A percentile compares a stretch with the other conserved stretches of the same genome.
Evolutionary conservation across 2,888 invertebrate genomes (phyloP).

Genomic region (Eristalis tenax): DNA sequence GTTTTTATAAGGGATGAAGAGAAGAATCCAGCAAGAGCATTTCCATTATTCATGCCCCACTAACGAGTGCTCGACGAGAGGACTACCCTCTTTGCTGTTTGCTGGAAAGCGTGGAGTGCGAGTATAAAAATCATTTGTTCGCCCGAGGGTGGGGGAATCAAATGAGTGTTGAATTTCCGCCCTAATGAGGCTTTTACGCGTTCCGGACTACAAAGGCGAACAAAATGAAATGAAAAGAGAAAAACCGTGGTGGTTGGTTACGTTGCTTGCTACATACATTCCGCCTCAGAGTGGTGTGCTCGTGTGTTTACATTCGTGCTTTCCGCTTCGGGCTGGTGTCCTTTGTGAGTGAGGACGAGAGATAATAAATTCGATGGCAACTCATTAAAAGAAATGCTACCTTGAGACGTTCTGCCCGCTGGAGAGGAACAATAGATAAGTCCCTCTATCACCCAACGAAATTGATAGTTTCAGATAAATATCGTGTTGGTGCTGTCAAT

Average conservation of each 20-base stretch:
- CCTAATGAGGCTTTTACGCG: slow-evolving; percentile 72
- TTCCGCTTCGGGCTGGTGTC: slow-evolving; percentile 65
- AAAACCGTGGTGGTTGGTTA: slow-evolving; percentile 25
- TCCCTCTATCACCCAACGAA: slow-evolving; percentile 34
- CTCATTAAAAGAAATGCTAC: slow-evolving; percentile 62
- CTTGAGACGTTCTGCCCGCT: slow-evolving; percentile 19
- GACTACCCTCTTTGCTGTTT: slow-evolving; percentile 57
- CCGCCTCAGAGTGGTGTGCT: slow-evolving; percentile 11
- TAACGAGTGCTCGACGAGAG: slow-evolving; percentile 42
- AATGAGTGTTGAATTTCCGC: slow-evolving; percentile 71
- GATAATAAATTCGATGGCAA: slow-evolving; percentile 67
- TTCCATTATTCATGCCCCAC: slow-evolving; percentile 64
- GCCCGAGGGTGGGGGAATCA: slow-evolving; percentile 38
- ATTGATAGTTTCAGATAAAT: slow-evolving; percentile 56
- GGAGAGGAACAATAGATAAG: slow-evolving; percentile 51
- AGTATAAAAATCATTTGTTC: slow-evolving; percentile 63
- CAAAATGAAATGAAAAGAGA: slow-evolving; percentile 3
- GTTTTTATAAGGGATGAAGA: slow-evolving; percentile 55
- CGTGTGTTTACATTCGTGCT: slow-evolving; percentile 57
- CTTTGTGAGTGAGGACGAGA: slow-evolving; percentile 40
- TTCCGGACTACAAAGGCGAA: slow-evolving; percentile 58
- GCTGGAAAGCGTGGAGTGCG: slow-evolving; percentile 28
- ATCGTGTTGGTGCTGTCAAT: slow-evolving; percentile 41
- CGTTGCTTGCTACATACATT: background rate
- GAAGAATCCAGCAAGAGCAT: slow-evolving; percentile 16